phyloP scores from a whole-genome alignment of 2,113 vertebrate genomes.

The Orientallactaga bullata region DNA sequence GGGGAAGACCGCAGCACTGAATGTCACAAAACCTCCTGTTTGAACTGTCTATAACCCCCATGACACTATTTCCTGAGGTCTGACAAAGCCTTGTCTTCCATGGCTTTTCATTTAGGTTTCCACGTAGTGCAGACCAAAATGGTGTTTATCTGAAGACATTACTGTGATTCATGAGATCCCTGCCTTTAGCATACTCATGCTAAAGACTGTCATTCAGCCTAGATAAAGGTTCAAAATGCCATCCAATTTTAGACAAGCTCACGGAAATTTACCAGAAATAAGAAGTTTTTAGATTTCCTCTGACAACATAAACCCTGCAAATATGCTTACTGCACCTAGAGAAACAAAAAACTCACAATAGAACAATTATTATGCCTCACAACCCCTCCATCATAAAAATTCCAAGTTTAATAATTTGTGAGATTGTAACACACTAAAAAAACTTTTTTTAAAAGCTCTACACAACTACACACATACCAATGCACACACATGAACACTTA shows the following conservation, averaged over 20 bases:
- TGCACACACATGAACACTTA: neutral
- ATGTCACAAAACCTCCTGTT: constrained; percentile 15
- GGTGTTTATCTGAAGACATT: constrained; percentile 63
- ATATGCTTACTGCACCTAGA: neutral
- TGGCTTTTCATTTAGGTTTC: constrained; percentile 39
- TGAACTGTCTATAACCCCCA: neutral
- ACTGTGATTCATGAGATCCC: constrained; percentile 40
- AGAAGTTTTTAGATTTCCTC: neutral
- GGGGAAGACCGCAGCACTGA: neutral
- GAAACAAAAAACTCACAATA: neutral
- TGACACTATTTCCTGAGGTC: neutral
- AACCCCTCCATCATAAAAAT: neutral
- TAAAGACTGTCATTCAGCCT: constrained; percentile 51
- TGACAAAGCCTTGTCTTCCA: constrained; percentile 21
- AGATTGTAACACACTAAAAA: neutral
- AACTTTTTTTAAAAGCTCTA: neutral
- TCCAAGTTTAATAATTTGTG: neutral
- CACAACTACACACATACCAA: neutral
- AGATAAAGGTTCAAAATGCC: constrained; percentile 59
- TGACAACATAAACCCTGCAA: neutral
- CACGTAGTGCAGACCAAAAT: constrained; percentile 69
- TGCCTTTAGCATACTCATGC: constrained; percentile 47
- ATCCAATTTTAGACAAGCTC: constrained; percentile 2
- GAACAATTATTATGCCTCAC: neutral
- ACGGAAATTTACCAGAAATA: neutral